A percentile compares a stretch with the other conserved stretches of the same genome.
These are phyloP conservation scores for Chromis chromis DNA, from an alignment of 2,797 vertebrate genomes.

Conservation along the genomic window DNA sequence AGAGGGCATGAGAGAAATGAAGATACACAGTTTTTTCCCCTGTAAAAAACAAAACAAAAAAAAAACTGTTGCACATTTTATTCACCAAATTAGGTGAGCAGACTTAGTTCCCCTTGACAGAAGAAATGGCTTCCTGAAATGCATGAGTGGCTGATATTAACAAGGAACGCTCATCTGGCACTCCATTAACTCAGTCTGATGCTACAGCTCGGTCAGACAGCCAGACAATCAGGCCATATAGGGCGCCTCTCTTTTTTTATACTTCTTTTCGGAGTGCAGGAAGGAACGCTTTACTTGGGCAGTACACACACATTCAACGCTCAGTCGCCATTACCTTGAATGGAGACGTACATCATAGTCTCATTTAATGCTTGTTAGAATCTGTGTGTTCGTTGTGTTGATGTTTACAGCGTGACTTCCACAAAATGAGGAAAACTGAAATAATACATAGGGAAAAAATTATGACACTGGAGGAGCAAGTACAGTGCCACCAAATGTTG, in stretches of 20 bases:
- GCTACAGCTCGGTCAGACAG: conserved; percentile 56
- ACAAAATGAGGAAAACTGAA: not conserved
- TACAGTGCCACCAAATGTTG: not conserved
- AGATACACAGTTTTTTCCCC: conserved; percentile 26
- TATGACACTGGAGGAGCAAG: not conserved
- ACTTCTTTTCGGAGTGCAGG: conserved; percentile 23
- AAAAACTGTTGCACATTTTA: conserved; percentile 49
- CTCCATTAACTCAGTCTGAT: conserved; percentile 77
- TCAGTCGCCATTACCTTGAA: not conserved
- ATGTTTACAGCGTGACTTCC: not conserved
- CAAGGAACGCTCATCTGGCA: conserved; percentile 76
- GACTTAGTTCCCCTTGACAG: conserved; percentile 70
- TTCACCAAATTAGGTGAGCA: conserved; percentile 67
- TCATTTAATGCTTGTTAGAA: not conserved
- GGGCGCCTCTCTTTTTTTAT: conserved; percentile 53
- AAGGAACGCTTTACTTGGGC: conserved; percentile 15
- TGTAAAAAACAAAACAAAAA: not conserved
- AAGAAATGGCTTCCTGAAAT: conserved; percentile 73
- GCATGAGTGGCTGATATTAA: conserved; percentile 84
- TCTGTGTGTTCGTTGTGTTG: not conserved
- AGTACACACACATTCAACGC: conserved; percentile 1
- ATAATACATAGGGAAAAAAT: not conserved
- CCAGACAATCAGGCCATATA: conserved; percentile 67
- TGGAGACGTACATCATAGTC: not conserved
- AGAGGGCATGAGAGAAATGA: conserved; percentile 47